Percentiles rank a stretch among this genome's conserved stretches.
Conservation (phyloP, 2,888 invertebrate genomes). For the Saturnia japonica region DNA sequence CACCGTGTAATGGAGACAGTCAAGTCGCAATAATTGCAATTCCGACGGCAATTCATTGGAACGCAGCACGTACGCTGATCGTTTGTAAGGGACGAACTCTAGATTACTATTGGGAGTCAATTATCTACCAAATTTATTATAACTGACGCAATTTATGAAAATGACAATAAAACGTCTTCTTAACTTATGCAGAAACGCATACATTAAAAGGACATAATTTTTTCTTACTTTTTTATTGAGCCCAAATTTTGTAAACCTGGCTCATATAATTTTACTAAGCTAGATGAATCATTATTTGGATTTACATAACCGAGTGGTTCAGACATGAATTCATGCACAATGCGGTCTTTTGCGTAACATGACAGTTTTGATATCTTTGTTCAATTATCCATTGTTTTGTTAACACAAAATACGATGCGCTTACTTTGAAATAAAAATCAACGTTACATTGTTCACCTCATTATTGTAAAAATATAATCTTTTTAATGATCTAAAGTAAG, state of each 20-base stretch:
- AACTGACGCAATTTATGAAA: too few species aligned
- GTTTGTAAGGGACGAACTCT: constrained; percentile 20
- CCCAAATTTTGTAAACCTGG: too few species aligned
- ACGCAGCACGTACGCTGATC: constrained; percentile 25
- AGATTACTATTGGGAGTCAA: not conserved
- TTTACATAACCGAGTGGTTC: not conserved
- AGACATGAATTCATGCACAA: not conserved
- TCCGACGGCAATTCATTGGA: constrained; percentile 32
- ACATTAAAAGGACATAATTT: too few species aligned
- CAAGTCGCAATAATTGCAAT: constrained; percentile 36
- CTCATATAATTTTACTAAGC: too few species aligned
- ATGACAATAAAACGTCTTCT: too few species aligned
- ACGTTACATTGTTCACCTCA: not conserved
- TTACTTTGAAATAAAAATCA: not conserved
- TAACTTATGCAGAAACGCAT: too few species aligned
- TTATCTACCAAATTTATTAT: not conserved
- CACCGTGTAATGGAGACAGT: constrained; percentile 35
- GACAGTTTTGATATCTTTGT: not conserved
- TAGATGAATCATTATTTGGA: not conserved
- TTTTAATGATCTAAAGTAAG: not conserved
- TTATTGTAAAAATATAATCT: not conserved
- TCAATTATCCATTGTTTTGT: not conserved
- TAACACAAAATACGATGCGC: not conserved
- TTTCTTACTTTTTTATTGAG: too few species aligned
- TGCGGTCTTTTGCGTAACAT: not conserved